Conservation (phyloP, 2,888 invertebrate genomes). For the Caprella mutica region DNA sequence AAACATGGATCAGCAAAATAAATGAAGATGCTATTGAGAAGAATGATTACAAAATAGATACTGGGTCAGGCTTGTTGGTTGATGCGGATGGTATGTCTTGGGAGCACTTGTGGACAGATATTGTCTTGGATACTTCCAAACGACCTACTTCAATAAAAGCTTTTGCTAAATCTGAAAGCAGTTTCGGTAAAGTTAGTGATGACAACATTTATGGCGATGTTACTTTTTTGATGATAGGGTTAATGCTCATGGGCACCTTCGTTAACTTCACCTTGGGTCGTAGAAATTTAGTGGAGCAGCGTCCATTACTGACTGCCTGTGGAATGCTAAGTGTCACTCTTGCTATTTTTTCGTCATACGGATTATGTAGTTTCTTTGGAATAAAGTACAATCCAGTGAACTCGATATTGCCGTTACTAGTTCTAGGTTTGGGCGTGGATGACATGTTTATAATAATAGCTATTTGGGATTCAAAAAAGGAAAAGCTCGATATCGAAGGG, state of each 20-base stretch:
- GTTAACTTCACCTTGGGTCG: conserved; percentile 60
- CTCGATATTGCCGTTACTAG: conserved; percentile 42
- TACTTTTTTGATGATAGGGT: conserved; percentile 55
- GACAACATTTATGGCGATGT: conserved; percentile 60
- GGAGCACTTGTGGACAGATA: conserved; percentile 20
- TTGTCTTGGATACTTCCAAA: too few species aligned
- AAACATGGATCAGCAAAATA: conserved; percentile 33
- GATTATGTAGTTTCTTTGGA: conserved; percentile 41
- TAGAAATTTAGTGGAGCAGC: conserved; percentile 60
- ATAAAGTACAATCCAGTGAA: conserved; percentile 42
- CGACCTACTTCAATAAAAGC: too few species aligned
- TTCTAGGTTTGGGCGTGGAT: conserved; percentile 43
- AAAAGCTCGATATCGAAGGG: conserved; percentile 4
- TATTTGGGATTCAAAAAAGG: conserved; percentile 27
- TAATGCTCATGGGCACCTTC: conserved; percentile 59
- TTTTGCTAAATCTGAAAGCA: conserved; percentile 36
- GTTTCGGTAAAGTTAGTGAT: conserved; percentile 64
- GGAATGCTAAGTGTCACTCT: conserved; percentile 42
- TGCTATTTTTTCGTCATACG: conserved; percentile 41
- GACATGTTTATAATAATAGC: conserved; percentile 44
- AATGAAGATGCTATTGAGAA: conserved; percentile 48
- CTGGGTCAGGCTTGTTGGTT: conserved; percentile 65
- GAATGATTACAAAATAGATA: conserved; percentile 50
- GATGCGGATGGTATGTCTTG: conserved; percentile 21
- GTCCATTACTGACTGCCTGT: conserved; percentile 40